Base-by-base conservation (phyloP, 2,797 vertebrate species). In the Gambusia yucatana region DNA sequence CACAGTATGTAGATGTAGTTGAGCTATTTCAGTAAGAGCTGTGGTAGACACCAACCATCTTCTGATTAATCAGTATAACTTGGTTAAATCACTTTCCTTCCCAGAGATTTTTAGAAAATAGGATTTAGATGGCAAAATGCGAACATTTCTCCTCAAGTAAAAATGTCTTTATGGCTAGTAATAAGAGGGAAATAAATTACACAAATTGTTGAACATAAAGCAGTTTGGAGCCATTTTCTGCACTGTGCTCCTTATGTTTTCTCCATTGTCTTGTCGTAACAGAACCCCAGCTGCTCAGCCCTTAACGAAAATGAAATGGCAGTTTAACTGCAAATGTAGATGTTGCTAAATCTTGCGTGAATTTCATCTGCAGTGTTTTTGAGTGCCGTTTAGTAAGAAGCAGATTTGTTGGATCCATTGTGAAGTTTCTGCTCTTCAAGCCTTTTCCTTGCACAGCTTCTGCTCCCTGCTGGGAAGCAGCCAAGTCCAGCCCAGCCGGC, bases 381-480 rank as follows among this genome's bases (percentile, higher is more conserved):
- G 22, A 20, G 11, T 36, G 25, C 25, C 3, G 17, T 50, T 72
- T 73, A 52, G 30, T 9, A 39, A 71, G 69, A 14, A 47, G 30
- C 57, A 36, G 30, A 13, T 36, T 36, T 41, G 20, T 65, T 65
- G 33, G 8, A 39, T 39, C 61, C 36, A 9, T 20, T 41, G 63
- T 11, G 10, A 11, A 20, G 33, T 11, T 4, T 25, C 22, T 65
- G 20, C 63, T 28, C 41, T 46, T 70, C 43, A 46, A n/a, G 14
- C 22, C 25, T 44, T 44, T 28, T 44, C 5, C 43, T 16, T 44
- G 41, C 41, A 46, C 11, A 61, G 52, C 44, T 79, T 79, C 80
- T 43, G 73, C 75, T 85, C 90, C 88, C 91, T 90, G 87, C 81
- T 74, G 67, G 81, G 61, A 78, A 36, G 67, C 88, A 92, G 84